Evolutionary conservation across 2,113 vertebrate genomes (phyloP), one percentile per base, ranked within the genome.

Genomic region (Seriola rivoliana): DNA sequence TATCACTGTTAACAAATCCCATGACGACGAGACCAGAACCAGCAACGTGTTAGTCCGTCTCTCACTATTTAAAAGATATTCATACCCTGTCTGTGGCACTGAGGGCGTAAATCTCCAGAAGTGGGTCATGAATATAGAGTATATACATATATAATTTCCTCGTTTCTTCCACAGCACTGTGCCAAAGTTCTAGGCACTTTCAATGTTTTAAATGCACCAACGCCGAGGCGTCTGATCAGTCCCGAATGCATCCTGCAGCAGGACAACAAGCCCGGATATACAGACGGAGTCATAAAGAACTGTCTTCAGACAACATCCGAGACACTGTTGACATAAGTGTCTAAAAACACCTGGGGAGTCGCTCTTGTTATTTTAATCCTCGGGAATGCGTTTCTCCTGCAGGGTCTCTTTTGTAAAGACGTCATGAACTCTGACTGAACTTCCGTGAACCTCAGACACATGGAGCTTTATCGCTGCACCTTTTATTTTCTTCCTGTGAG

Each of bases 391-490:
- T 5, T 42, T 69, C 67, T 63, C 40, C 17, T 52, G 19, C 17
- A 34, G 46, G 46, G 19, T 38, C 50, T 3, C 46, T 50, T 78
- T 65, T 3, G n/a, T 44, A 17, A 75, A 38, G 36, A 29, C 46
- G 40, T 69, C 44, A 16, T 86, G 60, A 88, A 82, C 88, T 87
- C 80, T 67, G 58, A 57, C 66, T 88, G 77, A 91, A 89, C 89
- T 66, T 76, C 60, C 6, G 13, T 1, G 7, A 75, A 40, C 46
- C 17, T 70, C 58, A 40, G 29, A 48, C 55, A 80, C 1, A 23
- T 40, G 36, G 13, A 75, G 29, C 14, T 71, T 67, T n/a, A 29
- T 42, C 62, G 11, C 21, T 25, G 21, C 1, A 19, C 42, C 42
- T 50, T 78, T 48, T 66, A 54, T 59, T 67, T 29, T 48, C 57